Evolutionary conservation across 2,113 vertebrate genomes (phyloP).

Genomic region (Chamaetylas fuelleborni): DNA sequence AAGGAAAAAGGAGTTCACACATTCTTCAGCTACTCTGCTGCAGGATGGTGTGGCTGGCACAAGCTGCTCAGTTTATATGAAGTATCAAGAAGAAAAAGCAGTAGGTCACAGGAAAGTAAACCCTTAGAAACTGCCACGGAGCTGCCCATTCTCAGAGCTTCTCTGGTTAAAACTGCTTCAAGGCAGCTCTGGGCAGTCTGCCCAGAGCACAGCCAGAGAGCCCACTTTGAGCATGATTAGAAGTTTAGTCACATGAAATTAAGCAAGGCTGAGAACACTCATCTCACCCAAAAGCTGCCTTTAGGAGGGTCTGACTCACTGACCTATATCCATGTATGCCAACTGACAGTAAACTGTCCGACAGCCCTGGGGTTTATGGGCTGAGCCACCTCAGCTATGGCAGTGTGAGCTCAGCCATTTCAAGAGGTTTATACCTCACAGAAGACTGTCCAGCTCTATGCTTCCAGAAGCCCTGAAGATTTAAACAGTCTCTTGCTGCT

Average conservation of each 20-base stretch:
- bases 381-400: neutral
- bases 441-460: neutral
- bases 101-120: neutral
- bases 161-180: neutral
- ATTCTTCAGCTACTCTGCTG: neutral
- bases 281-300: neutral
- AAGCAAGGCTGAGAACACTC: neutral
- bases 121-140: neutral
- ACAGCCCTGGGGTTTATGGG: neutral
- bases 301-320: neutral
- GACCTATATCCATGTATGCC: neutral
- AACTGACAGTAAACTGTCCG: neutral
- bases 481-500: neutral
- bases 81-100: neutral
- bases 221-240: neutral
- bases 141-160: neutral
- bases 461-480: neutral
- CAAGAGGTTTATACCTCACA: neutral
- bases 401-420: accelerated
- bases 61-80: neutral
- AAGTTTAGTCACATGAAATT: neutral
- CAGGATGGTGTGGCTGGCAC: neutral
- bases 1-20: neutral
- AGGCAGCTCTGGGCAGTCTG: neutral
- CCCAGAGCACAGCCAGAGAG: neutral